Evolutionary conservation across 1,140 invertebrate genomes (phyloP), one percentile per base, ranked within the genome.

Genomic region (Carcinoscorpius rotundicauda): DNA sequence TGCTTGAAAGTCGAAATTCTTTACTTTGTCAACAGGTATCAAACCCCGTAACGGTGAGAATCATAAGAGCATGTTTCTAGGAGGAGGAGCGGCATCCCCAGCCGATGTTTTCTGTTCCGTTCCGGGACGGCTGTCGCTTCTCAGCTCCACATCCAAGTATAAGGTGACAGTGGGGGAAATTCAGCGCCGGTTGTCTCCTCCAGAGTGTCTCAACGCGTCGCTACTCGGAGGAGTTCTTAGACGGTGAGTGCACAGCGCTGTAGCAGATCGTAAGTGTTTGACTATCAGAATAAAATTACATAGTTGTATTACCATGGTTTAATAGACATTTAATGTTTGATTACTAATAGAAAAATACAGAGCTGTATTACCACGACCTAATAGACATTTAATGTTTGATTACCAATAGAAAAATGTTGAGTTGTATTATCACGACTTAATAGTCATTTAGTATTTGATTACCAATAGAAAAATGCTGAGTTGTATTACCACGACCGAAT

Each of bases 111-210:
- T 85, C 76, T 98, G 95, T 81, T 95, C 92, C 58, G 96, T 98
- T 51, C 97, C 97, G 29, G 97, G 97, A 51, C 84, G 97, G 65
- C 84, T 99, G 70, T 98, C 93, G 51, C 85, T 99, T 64, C 85
- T 99, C 70, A 95, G 90, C 73, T 98, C 93, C 72, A 99, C 96
- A 65, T 96, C 93, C 78, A 99, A 99, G 84, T 98, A 99, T 84
- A 99, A 98, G 82, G 97, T 99, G 72, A 99, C 96, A 48, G 93
- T 99, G 63, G 96, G 93, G 3, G 97, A 99, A 81, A 95, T 99
- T 57, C 96, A 99, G 79, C 82, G 97, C 75, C 81, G 97, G 71
- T 82, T 99, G 64, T 97, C 92, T 62, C 95, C 97, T 50, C 97
- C 97, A 0, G 97, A 99, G 81, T 99, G 97, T 81, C 82, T 99